These are phyloP conservation scores for Osedax fenrisi DNA, from an alignment of 2,888 invertebrate species.

Conservation along the genomic window DNA sequence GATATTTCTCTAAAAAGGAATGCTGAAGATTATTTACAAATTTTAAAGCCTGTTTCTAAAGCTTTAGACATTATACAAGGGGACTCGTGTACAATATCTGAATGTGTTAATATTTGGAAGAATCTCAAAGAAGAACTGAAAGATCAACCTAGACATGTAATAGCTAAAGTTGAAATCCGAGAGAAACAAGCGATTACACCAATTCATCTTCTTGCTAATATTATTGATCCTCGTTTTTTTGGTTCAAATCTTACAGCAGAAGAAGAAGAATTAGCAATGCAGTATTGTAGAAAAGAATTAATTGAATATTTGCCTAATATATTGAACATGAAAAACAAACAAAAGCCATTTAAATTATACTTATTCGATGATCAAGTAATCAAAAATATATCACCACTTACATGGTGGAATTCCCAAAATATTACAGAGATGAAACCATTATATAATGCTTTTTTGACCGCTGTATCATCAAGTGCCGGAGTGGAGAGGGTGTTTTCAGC, in stretches of 20 bases:
- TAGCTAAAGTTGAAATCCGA: neutral
- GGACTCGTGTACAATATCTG: neutral
- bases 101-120: neutral
- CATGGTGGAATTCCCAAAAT: neutral
- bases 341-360: neutral
- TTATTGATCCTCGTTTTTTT: neutral
- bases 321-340: neutral
- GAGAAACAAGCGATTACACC: neutral
- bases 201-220: slow-evolving; percentile 6
- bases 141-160: neutral
- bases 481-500: no score
- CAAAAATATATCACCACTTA: neutral
- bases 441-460: neutral
- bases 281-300: neutral
- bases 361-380: neutral
- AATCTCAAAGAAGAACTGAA: no score
- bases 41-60: neutral
- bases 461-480: slow-evolving; percentile 1
- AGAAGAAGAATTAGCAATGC: neutral
- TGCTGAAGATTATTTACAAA: neutral
- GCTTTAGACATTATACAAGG: neutral
- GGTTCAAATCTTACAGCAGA: neutral
- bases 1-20: neutral
- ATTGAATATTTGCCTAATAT: neutral
- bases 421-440: neutral